phyloP scores from a whole-genome alignment of 2,113 vertebrate species.

The Rattus rattus region DNA sequence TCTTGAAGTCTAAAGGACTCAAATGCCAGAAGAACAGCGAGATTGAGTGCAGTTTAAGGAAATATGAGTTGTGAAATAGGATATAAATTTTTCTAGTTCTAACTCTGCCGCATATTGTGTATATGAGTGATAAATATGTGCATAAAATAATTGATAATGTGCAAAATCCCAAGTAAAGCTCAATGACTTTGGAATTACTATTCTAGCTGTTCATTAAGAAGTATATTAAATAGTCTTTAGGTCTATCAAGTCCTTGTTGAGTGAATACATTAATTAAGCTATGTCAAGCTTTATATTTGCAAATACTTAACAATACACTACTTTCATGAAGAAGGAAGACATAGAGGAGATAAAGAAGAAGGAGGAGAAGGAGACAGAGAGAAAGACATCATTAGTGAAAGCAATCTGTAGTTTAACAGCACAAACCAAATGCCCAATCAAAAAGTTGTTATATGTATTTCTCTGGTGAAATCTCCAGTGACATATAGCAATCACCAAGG shows the following conservation, averaged over 20 bases:
- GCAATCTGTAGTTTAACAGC: too few species aligned
- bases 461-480: too few species aligned
- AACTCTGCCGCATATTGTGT: not conserved
- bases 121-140: not conserved
- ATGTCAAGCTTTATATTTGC: not conserved
- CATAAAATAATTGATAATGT: not conserved
- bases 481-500: too few species aligned
- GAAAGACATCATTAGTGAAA: too few species aligned
- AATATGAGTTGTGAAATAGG: not conserved
- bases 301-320: not conserved
- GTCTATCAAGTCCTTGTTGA: not conserved
- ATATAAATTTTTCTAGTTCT: not conserved
- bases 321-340: not conserved
- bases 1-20: not conserved
- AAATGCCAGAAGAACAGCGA: rapidly evolving
- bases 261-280: not conserved
- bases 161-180: not conserved
- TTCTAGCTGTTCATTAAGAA: too few species aligned
- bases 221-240: not conserved
- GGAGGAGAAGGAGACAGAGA: not conserved
- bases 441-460: too few species aligned
- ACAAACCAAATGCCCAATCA: too few species aligned
- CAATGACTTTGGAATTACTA: not conserved
- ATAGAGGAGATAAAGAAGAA: not conserved
- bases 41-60: rapidly evolving